Conservation (phyloP, 2,888 invertebrate species). For the Sinodicranocentrus sp. region DNA sequence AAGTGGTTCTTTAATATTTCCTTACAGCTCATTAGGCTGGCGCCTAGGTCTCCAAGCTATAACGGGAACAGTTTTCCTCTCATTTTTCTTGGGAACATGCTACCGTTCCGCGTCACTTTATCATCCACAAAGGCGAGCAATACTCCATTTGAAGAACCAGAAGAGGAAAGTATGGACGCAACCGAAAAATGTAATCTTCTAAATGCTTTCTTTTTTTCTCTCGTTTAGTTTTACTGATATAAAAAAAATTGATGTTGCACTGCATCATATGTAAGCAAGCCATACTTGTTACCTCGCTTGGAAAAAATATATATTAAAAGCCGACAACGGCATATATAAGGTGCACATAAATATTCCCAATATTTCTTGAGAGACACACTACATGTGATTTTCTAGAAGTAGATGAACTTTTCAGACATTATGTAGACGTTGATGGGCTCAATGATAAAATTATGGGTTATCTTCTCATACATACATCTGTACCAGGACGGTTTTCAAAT, state of each 20-base stretch:
- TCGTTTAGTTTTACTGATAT: no score
- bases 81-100: conserved; percentile 91
- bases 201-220: conserved; percentile 23
- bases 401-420: conserved; percentile 56
- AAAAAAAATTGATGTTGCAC: no score
- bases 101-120: conserved; percentile 93
- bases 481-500: background rate
- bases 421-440: conserved; percentile 45
- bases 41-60: conserved; percentile 90
- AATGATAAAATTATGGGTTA: conserved; percentile 54
- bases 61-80: conserved; percentile 89
- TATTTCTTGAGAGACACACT: background rate
- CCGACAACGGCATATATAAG: no score
- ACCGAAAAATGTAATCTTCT: conserved; percentile 51
- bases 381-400: conserved; percentile 26
- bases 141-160: conserved; percentile 92
- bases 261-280: background rate
- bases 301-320: no score
- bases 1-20: conserved; percentile 53
- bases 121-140: conserved; percentile 91
- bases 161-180: conserved; percentile 84
- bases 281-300: no score
- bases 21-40: conserved; percentile 87
- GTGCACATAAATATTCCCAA: background rate
- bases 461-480: conserved; percentile 32